Conservation (phyloP, 1,140 invertebrate species). For the Bathynomus jamesi region DNA sequence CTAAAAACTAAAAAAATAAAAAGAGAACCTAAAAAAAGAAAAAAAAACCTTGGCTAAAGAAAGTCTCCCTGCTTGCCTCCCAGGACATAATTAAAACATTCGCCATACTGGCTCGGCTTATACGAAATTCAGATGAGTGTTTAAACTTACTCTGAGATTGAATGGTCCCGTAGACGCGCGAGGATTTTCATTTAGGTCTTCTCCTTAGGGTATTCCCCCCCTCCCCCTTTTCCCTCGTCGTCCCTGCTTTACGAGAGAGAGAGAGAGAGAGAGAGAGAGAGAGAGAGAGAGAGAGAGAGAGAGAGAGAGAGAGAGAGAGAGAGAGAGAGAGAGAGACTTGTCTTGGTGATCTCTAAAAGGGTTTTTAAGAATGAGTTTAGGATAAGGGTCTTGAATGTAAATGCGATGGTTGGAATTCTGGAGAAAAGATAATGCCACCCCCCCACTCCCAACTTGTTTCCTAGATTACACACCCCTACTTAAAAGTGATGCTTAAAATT, state of each 20-base stretch:
- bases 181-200: not conserved
- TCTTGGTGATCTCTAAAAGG: not conserved
- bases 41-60: not conserved
- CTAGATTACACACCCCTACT: no score
- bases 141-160: slow-evolving; percentile 1
- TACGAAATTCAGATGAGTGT: not conserved
- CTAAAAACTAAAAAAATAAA: no score
- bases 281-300: no score
- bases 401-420: not conserved
- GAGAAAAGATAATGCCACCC: no score
- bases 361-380: not conserved
- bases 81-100: slow-evolving; percentile 1
- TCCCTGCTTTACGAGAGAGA: not conserved
- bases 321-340: not conserved
- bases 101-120: not conserved
- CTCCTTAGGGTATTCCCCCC: not conserved
- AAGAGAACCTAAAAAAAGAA: not conserved
- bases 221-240: not conserved
- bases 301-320: no score
- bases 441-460: no score
- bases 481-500: no score
- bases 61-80: not conserved
- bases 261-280: not conserved
- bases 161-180: not conserved
- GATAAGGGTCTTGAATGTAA: not conserved